phyloP scores from a whole-genome alignment of 2,888 invertebrate species.

The Lepidonotus clava region DNA sequence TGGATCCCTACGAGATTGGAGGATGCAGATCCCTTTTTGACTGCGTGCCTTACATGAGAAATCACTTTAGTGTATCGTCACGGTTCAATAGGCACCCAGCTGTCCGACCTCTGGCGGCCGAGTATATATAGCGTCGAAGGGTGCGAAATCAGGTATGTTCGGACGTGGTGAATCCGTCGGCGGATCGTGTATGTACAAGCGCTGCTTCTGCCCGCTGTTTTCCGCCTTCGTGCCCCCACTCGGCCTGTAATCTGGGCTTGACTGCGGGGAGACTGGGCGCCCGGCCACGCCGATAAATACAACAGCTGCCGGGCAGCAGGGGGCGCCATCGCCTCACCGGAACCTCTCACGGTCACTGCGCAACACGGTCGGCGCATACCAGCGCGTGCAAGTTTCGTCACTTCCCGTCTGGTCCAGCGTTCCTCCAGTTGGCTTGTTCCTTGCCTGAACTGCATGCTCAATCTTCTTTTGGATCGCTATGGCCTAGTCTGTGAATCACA shows the following conservation, averaged over 20 bases:
- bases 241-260: neutral
- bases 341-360: constrained; percentile 33
- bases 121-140: no score
- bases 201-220: constrained; percentile 6
- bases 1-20: no score
- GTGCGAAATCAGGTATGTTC: neutral
- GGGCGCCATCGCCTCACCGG: constrained; percentile 22
- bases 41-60: neutral
- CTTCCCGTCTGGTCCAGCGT: constrained; percentile 32
- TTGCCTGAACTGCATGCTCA: neutral
- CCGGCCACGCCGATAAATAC: constrained; percentile 11
- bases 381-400: constrained; percentile 37
- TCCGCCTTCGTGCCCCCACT: neutral
- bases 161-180: neutral
- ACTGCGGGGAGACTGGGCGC: no score
- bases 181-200: neutral
- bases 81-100: constrained; percentile 19
- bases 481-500: no score
- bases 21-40: no score
- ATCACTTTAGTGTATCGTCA: neutral
- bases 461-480: no score
- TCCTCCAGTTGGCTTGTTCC: neutral
- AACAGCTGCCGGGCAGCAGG: constrained; percentile 17
- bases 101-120: neutral
- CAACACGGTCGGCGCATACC: no score